Evolutionary conservation across 1,140 invertebrate genomes (phyloP), one percentile per base, ranked within the genome.

Genomic region (Neoseiulus cucumeris): DNA sequence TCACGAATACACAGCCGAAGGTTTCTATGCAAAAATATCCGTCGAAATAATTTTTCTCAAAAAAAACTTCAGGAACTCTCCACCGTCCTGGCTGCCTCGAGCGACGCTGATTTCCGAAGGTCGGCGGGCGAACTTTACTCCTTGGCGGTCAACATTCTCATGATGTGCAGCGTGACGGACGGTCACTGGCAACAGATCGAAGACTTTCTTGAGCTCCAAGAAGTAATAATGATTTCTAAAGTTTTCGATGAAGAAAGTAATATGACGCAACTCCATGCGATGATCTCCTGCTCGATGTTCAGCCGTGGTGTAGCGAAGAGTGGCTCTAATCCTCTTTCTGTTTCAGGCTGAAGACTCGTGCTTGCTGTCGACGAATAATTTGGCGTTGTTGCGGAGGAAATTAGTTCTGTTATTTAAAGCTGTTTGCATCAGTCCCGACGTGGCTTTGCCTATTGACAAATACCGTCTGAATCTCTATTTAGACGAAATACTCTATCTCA

Each of bases 121-220:
- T 20, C 25, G 25, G 51, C 51, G 14, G 51, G 14, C 4, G 51
- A 59, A 25, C 51, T 59, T 4, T 59, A 59, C 51, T 59, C 51
- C 25, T 59, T 59, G 22, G 51, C 51, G 1, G 51, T 59, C 51
- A 59, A 59, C 22, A 25, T 59, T n/a, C 33, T 59, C 25, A 59
- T 59, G 51, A 59, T 59, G 51, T 59, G 51, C 33, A 59, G 51
- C 22, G 51, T 59, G 51, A 59, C 51, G 12, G 51, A 59, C 22
- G 25, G 51, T 33, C 51, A 59, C 22, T 59, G 51, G 51, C 51
- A 59, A 20, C 51, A 59, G 22, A 59, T 59, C 14, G 51, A 59
- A 33, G 51, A 59, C 22, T 59, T 59, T 9, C 51, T 59, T 17
- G 51, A 59, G 22, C 51, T 59, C 14, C 51, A 59, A 20, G 51